These are phyloP conservation scores for Atrina japonica DNA, from an alignment of 2,888 invertebrate species.

Conservation along the genomic window DNA sequence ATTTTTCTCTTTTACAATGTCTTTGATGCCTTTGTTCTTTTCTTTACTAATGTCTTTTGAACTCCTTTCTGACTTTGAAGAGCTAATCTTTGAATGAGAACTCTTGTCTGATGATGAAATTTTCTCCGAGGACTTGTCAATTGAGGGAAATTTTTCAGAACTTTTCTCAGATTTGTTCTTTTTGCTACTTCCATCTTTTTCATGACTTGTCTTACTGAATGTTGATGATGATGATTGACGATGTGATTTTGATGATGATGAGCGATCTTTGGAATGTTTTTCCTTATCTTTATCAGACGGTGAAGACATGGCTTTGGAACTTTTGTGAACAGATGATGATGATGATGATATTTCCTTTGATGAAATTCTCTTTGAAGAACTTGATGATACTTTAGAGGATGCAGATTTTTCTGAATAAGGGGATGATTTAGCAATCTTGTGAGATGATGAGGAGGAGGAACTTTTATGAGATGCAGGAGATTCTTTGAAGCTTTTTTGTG, in stretches of 20 bases:
- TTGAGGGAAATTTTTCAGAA: slow-evolving; percentile 5
- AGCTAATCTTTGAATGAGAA: slow-evolving; percentile 7
- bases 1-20: slow-evolving; percentile 24
- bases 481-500: slow-evolving; percentile 30
- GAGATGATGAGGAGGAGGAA: slow-evolving; percentile 10
- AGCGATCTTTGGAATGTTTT: slow-evolving; percentile 33
- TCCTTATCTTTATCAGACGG: slow-evolving; percentile 6
- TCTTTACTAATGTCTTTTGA: neutral
- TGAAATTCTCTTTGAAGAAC: slow-evolving; percentile 14
- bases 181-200: slow-evolving; percentile 11
- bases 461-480: slow-evolving; percentile 23
- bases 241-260: slow-evolving; percentile 19
- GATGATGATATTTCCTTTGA: too few relatives aligned
- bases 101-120: neutral
- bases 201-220: slow-evolving; percentile 2
- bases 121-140: neutral
- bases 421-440: slow-evolving; percentile 34
- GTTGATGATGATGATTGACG: slow-evolving; percentile 9
- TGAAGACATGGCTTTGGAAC: slow-evolving; percentile 29
- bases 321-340: slow-evolving; percentile 33
- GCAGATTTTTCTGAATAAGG: slow-evolving; percentile 35
- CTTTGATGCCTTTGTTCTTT: slow-evolving; percentile 19
- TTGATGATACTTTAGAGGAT: slow-evolving; percentile 38
- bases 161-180: slow-evolving; percentile 12
- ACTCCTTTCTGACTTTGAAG: neutral